Base-by-base conservation (phyloP, 2,797 vertebrate species). In the Manis javanica region DNA sequence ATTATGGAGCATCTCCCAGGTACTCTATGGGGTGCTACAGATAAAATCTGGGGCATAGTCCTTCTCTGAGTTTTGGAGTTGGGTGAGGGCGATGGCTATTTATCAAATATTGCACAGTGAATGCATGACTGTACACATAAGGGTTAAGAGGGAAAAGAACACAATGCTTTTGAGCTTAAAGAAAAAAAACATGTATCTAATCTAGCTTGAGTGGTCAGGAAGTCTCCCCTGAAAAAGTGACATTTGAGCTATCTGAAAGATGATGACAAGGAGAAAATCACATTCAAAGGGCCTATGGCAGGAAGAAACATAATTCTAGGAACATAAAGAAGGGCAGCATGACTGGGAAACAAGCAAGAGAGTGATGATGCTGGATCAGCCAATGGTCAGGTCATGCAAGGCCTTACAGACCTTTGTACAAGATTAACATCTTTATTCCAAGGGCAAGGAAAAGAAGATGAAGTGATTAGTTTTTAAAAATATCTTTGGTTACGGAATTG, bases 261-360 rank as follows among this genome's bases (percentile, higher is more conserved):
- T 94, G 21, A 82, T 31, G 42, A 29, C 15, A 61, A 49, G 94
- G 46, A 95, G 46, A 84, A 79, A 24, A 83, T 39, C 46, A 46
- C 2, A 29, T 59, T 83, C 16, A 42, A 79, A 78, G 37, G 18
- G 31, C 24, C 39, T 24, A 14, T 81, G 55, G 66, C 39, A 49
- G 37, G 26, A 86, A 90, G 83, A 95, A 82, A n/a, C 7, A 39
- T 79, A 74, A 94, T 85, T 72, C 29, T 88, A 83, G 49, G 37
- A 91, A 57, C 34, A 63, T 31, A 66, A 53, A 82, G 42, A 55
- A 77, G 26, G 7, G 55, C 68, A 34, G 5, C 34, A 26, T 75
- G 55, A 10, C 31, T 85, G 59, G 68, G 49, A 77, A 72, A 69
- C 10, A 91, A 79, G 61, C 12, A 31, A 66, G 39, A 39, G 19